Conservation (phyloP, 1,140 invertebrate species). For the Lethocerus indicus region DNA sequence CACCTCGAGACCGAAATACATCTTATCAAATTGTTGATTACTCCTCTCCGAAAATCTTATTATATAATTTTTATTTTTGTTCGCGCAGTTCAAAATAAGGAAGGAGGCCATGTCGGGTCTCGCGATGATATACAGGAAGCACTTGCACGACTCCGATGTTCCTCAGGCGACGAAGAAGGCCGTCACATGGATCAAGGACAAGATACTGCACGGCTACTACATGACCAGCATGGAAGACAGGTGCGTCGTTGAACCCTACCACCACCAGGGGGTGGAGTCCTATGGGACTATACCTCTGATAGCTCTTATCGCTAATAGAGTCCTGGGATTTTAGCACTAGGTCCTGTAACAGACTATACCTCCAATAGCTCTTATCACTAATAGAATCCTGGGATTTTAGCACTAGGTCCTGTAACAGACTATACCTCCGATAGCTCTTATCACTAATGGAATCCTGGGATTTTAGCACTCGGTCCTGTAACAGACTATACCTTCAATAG, state of each 20-base stretch:
- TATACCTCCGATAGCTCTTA: too few species aligned
- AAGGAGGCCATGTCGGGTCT: slow-evolving; percentile 87
- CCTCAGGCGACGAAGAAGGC: slow-evolving; percentile 74
- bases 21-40: neutral
- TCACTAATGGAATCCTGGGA: too few species aligned
- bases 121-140: slow-evolving; percentile 86
- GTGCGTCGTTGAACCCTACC: slow-evolving; percentile 28
- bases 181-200: slow-evolving; percentile 93
- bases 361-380: too few species aligned
- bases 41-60: neutral
- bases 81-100: slow-evolving; percentile 74
- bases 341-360: too few species aligned
- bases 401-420: too few species aligned
- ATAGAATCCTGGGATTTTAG: too few species aligned
- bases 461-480: too few species aligned
- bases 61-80: neutral
- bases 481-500: too few species aligned
- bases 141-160: slow-evolving; percentile 64
- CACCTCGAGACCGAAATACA: neutral
- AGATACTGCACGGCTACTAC: slow-evolving; percentile 87
- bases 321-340: too few species aligned
- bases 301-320: too few species aligned
- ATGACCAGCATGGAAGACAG: slow-evolving; percentile 57
- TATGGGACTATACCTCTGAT: too few species aligned
- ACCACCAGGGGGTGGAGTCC: neutral